These are phyloP conservation scores for Archips xylosteana DNA, from an alignment of 2,888 invertebrate genomes.

Conservation along the genomic window DNA sequence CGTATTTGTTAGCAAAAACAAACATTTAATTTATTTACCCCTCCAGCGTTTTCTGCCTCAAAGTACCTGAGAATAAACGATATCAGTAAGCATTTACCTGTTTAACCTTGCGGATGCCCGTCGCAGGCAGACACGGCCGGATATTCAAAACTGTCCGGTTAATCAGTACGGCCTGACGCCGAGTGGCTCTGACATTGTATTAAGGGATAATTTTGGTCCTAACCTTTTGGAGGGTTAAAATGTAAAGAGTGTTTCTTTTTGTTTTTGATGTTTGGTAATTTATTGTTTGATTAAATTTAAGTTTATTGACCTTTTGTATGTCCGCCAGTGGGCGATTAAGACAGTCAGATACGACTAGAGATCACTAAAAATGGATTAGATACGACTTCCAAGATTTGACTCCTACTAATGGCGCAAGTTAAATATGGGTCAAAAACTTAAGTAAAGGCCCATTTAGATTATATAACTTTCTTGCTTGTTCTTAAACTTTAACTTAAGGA, in stretches of 20 bases:
- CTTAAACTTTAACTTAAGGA: too few relatives aligned
- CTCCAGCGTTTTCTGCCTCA: neutral
- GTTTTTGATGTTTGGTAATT: neutral
- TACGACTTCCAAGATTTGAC: too few relatives aligned
- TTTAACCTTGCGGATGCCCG: constrained; percentile 36
- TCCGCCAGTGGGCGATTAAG: too few relatives aligned
- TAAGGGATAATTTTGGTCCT: constrained; percentile 22
- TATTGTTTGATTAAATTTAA: too few relatives aligned
- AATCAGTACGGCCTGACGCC: constrained; percentile 54
- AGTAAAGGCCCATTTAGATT: too few relatives aligned
- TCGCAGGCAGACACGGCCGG: constrained; percentile 55
- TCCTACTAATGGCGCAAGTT: too few relatives aligned
- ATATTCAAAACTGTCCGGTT: constrained; percentile 61
- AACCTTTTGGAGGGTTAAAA: constrained; percentile 15
- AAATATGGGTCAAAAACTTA: too few relatives aligned
- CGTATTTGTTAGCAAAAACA: neutral
- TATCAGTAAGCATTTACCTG: constrained; percentile 3
- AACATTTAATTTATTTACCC: neutral
- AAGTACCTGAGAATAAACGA: neutral
- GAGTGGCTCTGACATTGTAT: constrained; percentile 44
- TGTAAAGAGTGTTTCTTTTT: neutral
- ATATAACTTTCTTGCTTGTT: too few relatives aligned
- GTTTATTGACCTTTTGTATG: too few relatives aligned
- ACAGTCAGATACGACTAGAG: too few relatives aligned
- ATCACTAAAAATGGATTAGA: too few relatives aligned